Evolutionary conservation across 2,113 vertebrate genomes (phyloP).

Genomic region (Stictonetta naevosa): DNA sequence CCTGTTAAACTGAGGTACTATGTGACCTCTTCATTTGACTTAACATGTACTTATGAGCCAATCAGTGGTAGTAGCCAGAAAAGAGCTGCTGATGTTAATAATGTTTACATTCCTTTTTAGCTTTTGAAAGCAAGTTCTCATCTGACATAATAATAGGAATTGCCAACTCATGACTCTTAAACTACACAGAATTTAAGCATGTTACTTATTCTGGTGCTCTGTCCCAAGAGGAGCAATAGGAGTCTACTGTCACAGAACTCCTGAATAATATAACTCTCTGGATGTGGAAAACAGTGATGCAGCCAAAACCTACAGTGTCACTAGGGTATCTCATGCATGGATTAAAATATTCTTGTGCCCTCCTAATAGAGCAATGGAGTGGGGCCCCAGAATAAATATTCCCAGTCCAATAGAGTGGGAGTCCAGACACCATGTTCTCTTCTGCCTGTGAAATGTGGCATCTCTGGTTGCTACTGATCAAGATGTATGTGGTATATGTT

Average conservation of each 20-base stretch:
- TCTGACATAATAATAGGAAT: not conserved
- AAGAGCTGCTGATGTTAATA: not conserved
- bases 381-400: not conserved
- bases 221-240: not conserved
- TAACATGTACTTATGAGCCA: not conserved
- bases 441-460: not conserved
- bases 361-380: not conserved
- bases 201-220: not conserved
- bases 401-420: not conserved
- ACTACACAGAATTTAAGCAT: not conserved
- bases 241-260: not conserved
- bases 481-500: not conserved
- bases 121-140: not conserved
- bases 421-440: not conserved
- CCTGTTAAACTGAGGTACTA: not conserved
- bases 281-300: not conserved
- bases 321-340: not conserved
- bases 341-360: not conserved
- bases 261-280: not conserved
- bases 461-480: not conserved
- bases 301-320: not conserved
- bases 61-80: not conserved
- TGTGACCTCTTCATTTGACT: not conserved
- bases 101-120: not conserved
- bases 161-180: not conserved